Evolutionary conservation across 1,140 invertebrate species (phyloP), one percentile per base, ranked within the genome.

Genomic region (Drosophila navojoa): DNA sequence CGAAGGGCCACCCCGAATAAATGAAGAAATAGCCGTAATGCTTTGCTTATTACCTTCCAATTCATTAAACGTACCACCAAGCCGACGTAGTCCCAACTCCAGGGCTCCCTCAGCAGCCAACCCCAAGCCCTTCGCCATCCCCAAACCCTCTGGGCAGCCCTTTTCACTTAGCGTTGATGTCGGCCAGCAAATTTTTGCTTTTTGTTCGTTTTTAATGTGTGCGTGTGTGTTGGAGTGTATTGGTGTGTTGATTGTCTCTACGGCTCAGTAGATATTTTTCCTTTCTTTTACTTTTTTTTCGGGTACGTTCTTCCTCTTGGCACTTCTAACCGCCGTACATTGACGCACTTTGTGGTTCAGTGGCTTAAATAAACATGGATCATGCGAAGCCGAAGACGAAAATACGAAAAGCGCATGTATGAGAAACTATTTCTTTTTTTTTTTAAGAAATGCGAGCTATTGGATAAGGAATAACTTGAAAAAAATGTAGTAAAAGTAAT

Each of bases 1-100:
- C 32, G 62, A 79, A 47, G 35, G 66, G 40, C 50, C 19, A 7
- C 10, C 35, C 44, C 47, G 40, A 71, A 66, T 55, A 75, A 69
- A 85, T 85, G 81, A 85, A 85, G 81, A 85, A 86, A 81, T 85
- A 85, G 81, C 81, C 81, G 73, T 84, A 85, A 85, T 77, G 77
- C 77, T 71, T 85, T 85, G 73, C 81, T 85, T 85, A 85, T 85
- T 85, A 85, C 81, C 81, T 85, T 85, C 81, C 81, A 85, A 85
- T 85, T 85, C 81, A 85, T 85, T 85, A 85, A 85, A 80, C 81
- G 64, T 85, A 70, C 77, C 74, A 47, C 64, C 79, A 73, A 58
- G 69, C 63, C 78, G 57, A 62, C 78, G 62, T 52, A 60, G 40
- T n/a, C 3, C 13, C 19, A 42, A 52, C 11, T 15, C 38, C 16